phyloP scores from a whole-genome alignment of 2,888 invertebrate species.

The Ethmia dodecea region DNA sequence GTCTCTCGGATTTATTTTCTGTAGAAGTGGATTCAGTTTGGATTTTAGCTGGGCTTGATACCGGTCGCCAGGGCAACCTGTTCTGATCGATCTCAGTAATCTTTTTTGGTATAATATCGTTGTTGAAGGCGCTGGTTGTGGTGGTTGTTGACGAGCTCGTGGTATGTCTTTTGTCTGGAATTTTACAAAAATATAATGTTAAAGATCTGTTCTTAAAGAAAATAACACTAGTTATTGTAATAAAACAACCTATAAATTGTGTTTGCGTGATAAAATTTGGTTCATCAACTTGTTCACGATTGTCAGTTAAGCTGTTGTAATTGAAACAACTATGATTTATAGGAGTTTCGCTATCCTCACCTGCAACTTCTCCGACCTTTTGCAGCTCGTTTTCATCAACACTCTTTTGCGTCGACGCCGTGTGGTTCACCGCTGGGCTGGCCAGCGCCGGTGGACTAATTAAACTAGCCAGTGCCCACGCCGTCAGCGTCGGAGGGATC shows the following conservation, averaged over 20 bases:
- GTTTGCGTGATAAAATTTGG: too few relatives aligned
- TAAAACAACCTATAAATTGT: background rate
- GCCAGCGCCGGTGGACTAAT: slow-evolving; percentile 52
- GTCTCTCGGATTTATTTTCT: slow-evolving; percentile 46
- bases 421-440: slow-evolving; percentile 33
- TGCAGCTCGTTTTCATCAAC: slow-evolving; percentile 64
- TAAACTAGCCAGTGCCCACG: slow-evolving; percentile 71
- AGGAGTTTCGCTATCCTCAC: slow-evolving; percentile 39
- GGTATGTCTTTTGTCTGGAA: slow-evolving; percentile 56
- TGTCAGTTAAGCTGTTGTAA: too few relatives aligned
- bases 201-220: background rate
- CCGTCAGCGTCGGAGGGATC: slow-evolving; percentile 69
- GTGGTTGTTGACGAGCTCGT: slow-evolving; percentile 34
- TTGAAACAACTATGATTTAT: too few relatives aligned
- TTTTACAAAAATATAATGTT: slow-evolving; percentile 5
- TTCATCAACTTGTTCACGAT: too few relatives aligned
- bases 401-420: slow-evolving; percentile 38
- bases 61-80: slow-evolving; percentile 44
- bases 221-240: background rate
- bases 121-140: slow-evolving; percentile 34
- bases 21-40: slow-evolving; percentile 27
- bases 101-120: slow-evolving; percentile 48
- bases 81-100: slow-evolving; percentile 49
- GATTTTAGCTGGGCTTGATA: slow-evolving; percentile 26
- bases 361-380: slow-evolving; percentile 57